Evolutionary conservation across 2,888 invertebrate species (phyloP).

Genomic region (Morpho helenor): DNA sequence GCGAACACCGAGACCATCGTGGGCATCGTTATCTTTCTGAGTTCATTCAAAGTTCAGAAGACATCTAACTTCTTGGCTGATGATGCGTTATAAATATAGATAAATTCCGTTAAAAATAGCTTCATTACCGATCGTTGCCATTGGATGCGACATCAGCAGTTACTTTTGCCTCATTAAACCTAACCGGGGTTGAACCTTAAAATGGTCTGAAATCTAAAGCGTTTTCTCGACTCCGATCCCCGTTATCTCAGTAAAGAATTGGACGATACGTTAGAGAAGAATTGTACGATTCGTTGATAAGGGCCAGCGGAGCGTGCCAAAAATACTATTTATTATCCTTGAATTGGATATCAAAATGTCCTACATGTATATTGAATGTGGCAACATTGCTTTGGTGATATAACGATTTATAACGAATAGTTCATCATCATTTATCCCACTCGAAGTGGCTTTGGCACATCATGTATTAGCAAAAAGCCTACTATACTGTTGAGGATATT

Average conservation of each 20-base stretch:
- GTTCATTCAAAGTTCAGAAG: too few species aligned
- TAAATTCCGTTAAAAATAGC: too few species aligned
- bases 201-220: conserved; percentile 16
- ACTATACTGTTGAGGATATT: too few species aligned
- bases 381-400: conserved; percentile 7
- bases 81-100: too few species aligned
- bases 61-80: too few species aligned
- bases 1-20: too few species aligned
- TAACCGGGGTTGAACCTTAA: conserved; percentile 4
- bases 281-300: conserved; percentile 48
- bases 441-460: too few species aligned
- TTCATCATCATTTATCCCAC: too few species aligned
- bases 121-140: too few species aligned
- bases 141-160: background rate
- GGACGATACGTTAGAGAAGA: conserved; percentile 43
- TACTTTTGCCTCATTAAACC: conserved; percentile 11
- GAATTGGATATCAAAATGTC: conserved; percentile 39
- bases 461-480: too few species aligned
- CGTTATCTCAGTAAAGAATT: conserved; percentile 60
- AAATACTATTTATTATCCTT: conserved; percentile 56
- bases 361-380: conserved; percentile 4
- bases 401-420: too few species aligned
- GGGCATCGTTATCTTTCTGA: too few species aligned
- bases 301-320: conserved; percentile 48
- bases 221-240: conserved; percentile 31